These are phyloP conservation scores for Amphilophus citrinellus DNA, from an alignment of 2,113 vertebrate species.

Conservation along the genomic window DNA sequence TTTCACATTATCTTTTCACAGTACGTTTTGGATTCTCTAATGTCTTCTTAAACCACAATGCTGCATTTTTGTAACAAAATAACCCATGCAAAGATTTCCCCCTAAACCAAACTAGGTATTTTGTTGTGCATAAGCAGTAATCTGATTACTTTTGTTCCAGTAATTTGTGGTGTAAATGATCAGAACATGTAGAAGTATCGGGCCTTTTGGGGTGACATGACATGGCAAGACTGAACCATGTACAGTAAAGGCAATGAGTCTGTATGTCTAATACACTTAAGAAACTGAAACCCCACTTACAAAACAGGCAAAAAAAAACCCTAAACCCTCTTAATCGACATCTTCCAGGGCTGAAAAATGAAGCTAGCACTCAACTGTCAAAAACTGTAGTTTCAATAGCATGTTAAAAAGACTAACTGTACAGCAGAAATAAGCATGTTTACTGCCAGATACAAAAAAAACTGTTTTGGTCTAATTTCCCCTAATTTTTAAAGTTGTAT, in stretches of 20 bases:
- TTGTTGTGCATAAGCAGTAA: background rate
- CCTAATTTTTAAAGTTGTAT: background rate
- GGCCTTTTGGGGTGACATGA: background rate
- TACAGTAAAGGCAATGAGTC: background rate
- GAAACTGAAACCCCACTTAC: background rate
- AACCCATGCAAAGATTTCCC: background rate
- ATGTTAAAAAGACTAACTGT: background rate
- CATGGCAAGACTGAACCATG: background rate
- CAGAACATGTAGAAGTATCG: background rate
- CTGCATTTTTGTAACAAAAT: background rate
- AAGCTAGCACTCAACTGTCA: background rate
- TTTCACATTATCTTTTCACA: background rate
- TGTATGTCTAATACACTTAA: background rate
- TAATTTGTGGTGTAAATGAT: background rate
- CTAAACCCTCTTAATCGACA: background rate
- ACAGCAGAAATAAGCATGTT: background rate
- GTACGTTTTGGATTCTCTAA: slow-evolving; percentile 5
- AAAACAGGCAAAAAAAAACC: background rate
- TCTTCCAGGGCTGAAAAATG: background rate
- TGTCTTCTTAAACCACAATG: background rate
- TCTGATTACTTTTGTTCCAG: background rate
- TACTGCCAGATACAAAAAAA: background rate
- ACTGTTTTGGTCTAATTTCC: background rate
- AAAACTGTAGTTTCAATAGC: background rate
- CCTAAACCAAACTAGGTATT: background rate